Evolutionary conservation across 2,888 invertebrate genomes (phyloP).

Genomic region (Limnephilus marmoratus): DNA sequence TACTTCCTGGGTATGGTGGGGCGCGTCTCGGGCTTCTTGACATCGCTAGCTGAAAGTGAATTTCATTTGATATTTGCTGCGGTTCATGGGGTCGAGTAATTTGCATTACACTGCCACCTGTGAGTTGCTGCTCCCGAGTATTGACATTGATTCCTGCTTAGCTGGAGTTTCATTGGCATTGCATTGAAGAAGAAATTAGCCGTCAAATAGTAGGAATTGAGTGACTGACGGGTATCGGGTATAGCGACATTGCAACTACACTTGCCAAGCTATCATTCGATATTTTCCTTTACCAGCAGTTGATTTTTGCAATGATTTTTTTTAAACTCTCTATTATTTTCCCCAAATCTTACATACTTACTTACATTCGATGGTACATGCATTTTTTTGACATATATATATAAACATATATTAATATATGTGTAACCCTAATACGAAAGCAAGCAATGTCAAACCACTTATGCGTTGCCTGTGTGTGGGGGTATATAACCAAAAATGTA

Average conservation of each 20-base stretch:
- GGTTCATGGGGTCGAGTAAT: conserved; percentile 28
- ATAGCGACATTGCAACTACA: background rate
- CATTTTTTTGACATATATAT: too few species aligned
- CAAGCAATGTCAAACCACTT: too few species aligned
- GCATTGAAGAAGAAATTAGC: background rate
- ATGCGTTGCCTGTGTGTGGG: too few species aligned
- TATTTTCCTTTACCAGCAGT: background rate
- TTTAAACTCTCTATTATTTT: too few species aligned
- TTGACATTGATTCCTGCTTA: conserved; percentile 12
- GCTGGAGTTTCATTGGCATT: background rate
- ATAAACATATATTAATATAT: too few species aligned
- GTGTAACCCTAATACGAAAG: too few species aligned
- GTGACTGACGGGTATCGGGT: background rate
- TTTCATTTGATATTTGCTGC: conserved; percentile 34
- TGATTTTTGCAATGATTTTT: background rate
- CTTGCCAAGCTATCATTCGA: background rate
- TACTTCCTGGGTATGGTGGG: conserved; percentile 41
- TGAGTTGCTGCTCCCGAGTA: background rate
- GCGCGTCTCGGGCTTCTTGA: background rate
- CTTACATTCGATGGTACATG: too few species aligned
- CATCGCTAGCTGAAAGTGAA: conserved; percentile 30
- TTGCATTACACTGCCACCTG: conserved; percentile 17
- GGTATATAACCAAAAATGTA: too few species aligned
- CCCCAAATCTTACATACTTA: too few species aligned
- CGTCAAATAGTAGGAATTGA: background rate